Conservation (phyloP, 1,140 invertebrate genomes). For the Zaprionus inermis region DNA sequence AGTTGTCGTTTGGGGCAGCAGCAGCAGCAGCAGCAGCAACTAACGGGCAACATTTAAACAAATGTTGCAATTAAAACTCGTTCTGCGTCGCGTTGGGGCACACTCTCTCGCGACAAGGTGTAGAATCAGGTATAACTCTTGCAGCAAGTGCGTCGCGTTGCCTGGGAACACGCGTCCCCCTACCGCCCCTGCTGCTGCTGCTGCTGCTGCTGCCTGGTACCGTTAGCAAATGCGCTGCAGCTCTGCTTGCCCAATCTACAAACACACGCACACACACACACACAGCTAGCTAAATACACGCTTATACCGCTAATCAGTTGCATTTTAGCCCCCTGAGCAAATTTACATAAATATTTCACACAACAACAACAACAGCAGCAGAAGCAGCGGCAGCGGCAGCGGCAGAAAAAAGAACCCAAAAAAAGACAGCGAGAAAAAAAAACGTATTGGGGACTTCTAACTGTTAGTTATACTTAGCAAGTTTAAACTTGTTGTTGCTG, state of each 20-base stretch:
- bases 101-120: conserved; percentile 13
- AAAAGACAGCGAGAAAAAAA: conserved; percentile 30
- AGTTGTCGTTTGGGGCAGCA: conserved; percentile 50
- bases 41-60: conserved; percentile 82
- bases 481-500: not conserved
- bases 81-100: conserved; percentile 44
- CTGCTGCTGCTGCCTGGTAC: conserved; percentile 41
- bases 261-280: conserved; percentile 20
- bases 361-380: conserved; percentile 43
- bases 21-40: conserved; percentile 29
- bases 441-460: conserved; percentile 78
- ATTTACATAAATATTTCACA: conserved; percentile 82
- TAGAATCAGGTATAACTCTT: conserved; percentile 37
- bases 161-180: conserved; percentile 53
- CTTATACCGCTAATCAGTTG: conserved; percentile 81
- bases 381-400: conserved; percentile 42
- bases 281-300: conserved; percentile 21
- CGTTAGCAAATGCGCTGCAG: conserved; percentile 65
- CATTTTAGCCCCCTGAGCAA: conserved; percentile 72
- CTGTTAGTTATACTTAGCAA: conserved; percentile 72
- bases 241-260: conserved; percentile 50
- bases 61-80: conserved; percentile 82
- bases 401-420: not conserved
- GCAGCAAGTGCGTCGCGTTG: conserved; percentile 69
- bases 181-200: conserved; percentile 2